These are phyloP conservation scores for Vipera latastei DNA, from an alignment of 2,797 vertebrate genomes.

Conservation along the genomic window DNA sequence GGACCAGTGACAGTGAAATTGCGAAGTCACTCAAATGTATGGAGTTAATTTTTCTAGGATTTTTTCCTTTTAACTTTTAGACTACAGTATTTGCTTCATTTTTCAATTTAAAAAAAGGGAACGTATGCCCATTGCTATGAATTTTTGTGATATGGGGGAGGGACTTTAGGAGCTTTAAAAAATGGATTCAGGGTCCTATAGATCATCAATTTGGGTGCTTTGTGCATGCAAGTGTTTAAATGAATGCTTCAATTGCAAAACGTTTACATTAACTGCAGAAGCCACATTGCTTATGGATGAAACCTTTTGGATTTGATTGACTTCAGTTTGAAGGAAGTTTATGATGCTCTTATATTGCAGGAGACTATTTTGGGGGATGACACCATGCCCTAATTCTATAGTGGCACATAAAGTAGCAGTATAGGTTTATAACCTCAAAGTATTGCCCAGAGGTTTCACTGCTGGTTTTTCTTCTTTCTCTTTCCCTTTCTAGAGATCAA, in stretches of 20 bases:
- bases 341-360: not conserved
- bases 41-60: not conserved
- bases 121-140: not conserved
- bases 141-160: not conserved
- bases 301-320: not conserved
- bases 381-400: not conserved
- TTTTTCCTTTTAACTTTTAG: not conserved
- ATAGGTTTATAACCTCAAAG: not conserved
- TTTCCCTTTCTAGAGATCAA: conserved; percentile 38
- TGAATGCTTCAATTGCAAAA: not conserved
- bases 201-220: not conserved
- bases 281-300: too few relatives aligned
- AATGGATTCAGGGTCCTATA: not conserved
- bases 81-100: not conserved
- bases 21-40: not conserved
- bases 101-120: not conserved
- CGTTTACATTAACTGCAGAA: not conserved
- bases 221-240: not conserved
- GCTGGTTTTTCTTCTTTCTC: not conserved
- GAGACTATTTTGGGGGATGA: not conserved
- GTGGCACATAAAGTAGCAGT: not conserved
- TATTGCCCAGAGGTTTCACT: not conserved
- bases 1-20: not conserved
- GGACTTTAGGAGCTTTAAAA: not conserved
- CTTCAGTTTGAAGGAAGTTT: not conserved